Conservation (phyloP, 2,797 vertebrate genomes). For the Protosalanx chinensis region DNA sequence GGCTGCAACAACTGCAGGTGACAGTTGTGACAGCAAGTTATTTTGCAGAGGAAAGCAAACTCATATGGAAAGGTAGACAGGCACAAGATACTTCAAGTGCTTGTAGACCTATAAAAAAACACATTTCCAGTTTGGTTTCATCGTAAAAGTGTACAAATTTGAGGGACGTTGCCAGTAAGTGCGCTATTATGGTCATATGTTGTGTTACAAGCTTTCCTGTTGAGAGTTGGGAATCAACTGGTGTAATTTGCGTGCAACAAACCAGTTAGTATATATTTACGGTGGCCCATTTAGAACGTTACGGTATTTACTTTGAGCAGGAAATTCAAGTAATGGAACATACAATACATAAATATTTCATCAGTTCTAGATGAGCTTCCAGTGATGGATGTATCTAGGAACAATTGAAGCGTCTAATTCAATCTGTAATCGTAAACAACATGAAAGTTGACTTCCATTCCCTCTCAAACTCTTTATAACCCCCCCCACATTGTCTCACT, state of each 20-base stretch:
- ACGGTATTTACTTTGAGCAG: no score
- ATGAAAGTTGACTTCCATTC: background rate
- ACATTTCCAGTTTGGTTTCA: background rate
- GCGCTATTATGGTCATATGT: background rate
- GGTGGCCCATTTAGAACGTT: no score
- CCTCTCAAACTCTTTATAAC: background rate
- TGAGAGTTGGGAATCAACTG: no score
- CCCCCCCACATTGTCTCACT: background rate
- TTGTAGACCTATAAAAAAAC: background rate
- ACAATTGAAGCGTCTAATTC: no score
- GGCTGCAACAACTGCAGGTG: constrained; percentile 21
- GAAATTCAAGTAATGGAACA: no score
- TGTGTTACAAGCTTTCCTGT: no score
- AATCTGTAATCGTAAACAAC: no score
- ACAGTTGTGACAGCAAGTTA: constrained; percentile 30
- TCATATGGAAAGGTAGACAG: background rate
- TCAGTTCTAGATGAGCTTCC: no score
- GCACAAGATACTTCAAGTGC: background rate
- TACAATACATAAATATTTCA: no score
- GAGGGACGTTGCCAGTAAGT: background rate
- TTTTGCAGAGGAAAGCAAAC: constrained; percentile 1
- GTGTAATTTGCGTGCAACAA: no score
- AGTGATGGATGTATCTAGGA: no score
- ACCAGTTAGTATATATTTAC: no score
- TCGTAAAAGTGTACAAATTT: background rate